Evolutionary conservation across 2,113 vertebrate genomes (phyloP).

Genomic region (Columba janthina): DNA sequence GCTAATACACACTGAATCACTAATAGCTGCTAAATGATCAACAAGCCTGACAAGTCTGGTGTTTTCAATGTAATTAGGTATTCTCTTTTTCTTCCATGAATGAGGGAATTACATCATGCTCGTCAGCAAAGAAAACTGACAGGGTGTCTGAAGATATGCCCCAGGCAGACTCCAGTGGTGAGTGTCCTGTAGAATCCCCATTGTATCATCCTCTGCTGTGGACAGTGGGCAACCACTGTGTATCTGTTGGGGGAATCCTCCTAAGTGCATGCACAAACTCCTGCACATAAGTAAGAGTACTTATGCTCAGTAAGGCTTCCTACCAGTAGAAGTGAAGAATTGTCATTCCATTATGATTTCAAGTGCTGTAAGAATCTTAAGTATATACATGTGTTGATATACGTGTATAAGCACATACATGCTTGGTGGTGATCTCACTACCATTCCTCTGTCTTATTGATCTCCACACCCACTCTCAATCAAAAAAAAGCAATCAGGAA

Average conservation of each 20-base stretch:
- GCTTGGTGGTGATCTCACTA: background rate
- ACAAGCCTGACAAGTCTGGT: background rate
- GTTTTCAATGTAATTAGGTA: background rate
- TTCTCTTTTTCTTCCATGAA: background rate
- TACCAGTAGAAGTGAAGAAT: background rate
- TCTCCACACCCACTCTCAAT: background rate
- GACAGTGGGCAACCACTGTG: background rate
- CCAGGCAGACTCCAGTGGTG: background rate
- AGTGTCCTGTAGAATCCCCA: background rate
- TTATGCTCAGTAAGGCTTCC: background rate
- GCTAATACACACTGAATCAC: background rate
- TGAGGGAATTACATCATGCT: background rate
- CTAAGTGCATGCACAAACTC: background rate
- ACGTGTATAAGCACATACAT: rapidly evolving
- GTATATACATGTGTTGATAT: too few species aligned
- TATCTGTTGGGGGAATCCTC: background rate
- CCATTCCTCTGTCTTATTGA: background rate
- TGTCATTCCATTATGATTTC: background rate
- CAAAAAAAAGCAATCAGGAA: background rate
- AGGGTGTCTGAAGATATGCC: background rate
- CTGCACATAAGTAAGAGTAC: background rate
- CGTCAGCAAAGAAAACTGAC: background rate
- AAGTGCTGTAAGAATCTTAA: background rate
- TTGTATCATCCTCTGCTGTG: background rate
- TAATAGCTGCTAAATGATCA: background rate